These are phyloP conservation scores for Lutraria rhynchaena DNA, from an alignment of 1,140 invertebrate species.

Conservation along the genomic window DNA sequence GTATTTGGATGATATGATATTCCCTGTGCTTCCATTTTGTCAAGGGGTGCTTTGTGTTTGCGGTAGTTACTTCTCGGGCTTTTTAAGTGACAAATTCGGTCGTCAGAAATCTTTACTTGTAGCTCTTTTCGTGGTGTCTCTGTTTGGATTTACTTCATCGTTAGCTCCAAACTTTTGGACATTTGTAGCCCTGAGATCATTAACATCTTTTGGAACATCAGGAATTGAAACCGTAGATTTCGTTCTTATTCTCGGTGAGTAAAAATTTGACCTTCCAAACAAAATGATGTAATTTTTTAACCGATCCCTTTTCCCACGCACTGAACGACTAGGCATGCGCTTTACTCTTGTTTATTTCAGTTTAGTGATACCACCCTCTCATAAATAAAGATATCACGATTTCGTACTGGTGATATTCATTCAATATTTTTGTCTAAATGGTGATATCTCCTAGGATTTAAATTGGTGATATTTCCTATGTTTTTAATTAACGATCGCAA, in stretches of 20 bases:
- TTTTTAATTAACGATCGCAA: too few species aligned
- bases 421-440: too few species aligned
- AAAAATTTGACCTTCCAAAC: too few species aligned
- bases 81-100: constrained; percentile 74
- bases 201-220: constrained; percentile 72
- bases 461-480: too few species aligned
- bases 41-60: constrained; percentile 71
- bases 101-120: constrained; percentile 71
- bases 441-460: too few species aligned
- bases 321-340: too few species aligned
- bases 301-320: too few species aligned
- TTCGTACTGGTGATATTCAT: too few species aligned
- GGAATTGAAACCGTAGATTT: constrained; percentile 73
- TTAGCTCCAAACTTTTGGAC: constrained; percentile 70
- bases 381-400: too few species aligned
- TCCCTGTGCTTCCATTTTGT: constrained; percentile 72
- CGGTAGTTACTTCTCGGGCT: constrained; percentile 73
- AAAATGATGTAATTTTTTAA: too few species aligned
- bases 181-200: constrained; percentile 69
- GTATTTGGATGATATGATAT: constrained; percentile 68
- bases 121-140: constrained; percentile 62
- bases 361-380: too few species aligned
- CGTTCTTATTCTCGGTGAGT: constrained; percentile 76
- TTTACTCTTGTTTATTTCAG: too few species aligned
- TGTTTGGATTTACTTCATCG: constrained; percentile 72